These are phyloP conservation scores for Crenichthys baileyi DNA, from an alignment of 2,797 vertebrate genomes.

Conservation along the genomic window DNA sequence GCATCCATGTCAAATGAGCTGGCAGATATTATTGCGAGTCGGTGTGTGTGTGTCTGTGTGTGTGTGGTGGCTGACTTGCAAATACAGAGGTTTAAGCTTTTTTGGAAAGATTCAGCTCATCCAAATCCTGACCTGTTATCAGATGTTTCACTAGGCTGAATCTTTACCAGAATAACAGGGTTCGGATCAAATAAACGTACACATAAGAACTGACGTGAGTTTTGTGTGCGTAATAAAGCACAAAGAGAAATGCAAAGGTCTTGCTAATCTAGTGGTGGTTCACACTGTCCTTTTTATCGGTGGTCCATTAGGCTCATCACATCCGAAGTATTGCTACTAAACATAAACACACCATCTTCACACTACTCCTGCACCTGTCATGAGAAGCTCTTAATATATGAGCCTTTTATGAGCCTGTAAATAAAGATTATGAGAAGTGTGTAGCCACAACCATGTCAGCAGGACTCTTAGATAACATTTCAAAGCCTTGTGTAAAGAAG, in stretches of 20 bases:
- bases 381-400: slow-evolving; percentile 32
- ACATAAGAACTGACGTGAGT: slow-evolving; percentile 6
- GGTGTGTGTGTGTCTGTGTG: not conserved
- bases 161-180: slow-evolving; percentile 14
- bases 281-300: slow-evolving; percentile 48
- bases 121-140: slow-evolving; percentile 38
- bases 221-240: not conserved
- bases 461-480: slow-evolving; percentile 26
- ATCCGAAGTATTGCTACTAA: slow-evolving; percentile 32
- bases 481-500: not conserved
- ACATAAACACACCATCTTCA: slow-evolving; percentile 17
- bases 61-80: slow-evolving; percentile 24
- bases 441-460: slow-evolving; percentile 32
- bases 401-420: slow-evolving; percentile 53
- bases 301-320: slow-evolving; percentile 43
- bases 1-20: slow-evolving; percentile 34
- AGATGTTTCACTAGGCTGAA: slow-evolving; percentile 21
- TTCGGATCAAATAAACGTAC: slow-evolving; percentile 4
- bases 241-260: slow-evolving; percentile 27
- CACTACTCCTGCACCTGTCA: slow-evolving; percentile 44
- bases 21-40: slow-evolving; percentile 17
- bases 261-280: slow-evolving; percentile 49
- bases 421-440: slow-evolving; percentile 47
- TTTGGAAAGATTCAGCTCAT: slow-evolving; percentile 40
- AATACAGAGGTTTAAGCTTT: slow-evolving; percentile 18